Percentiles rank a stretch among this genome's conserved stretches.
Evolutionary conservation across 2,113 vertebrate genomes (phyloP).

Genomic region (Heterocephalus glaber): DNA sequence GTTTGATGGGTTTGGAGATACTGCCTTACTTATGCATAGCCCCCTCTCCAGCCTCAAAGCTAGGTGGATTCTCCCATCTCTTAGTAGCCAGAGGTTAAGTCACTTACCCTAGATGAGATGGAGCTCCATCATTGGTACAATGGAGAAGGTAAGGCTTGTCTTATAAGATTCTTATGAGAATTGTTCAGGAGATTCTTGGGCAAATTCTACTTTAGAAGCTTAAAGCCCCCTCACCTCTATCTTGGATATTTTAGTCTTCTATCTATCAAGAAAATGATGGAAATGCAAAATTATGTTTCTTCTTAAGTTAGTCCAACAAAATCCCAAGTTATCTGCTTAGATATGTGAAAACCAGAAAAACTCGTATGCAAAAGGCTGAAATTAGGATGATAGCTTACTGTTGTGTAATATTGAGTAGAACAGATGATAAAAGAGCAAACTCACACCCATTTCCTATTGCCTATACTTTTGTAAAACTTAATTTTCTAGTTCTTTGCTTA

Average conservation of each 20-base stretch:
- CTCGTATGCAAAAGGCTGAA: background rate
- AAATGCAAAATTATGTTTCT: constrained; percentile 7
- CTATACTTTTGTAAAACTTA: background rate
- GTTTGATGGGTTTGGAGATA: background rate
- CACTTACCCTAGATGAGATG: background rate
- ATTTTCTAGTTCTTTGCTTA: background rate
- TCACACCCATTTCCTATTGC: background rate
- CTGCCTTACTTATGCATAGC: background rate
- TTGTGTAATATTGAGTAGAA: background rate
- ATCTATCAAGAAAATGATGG: constrained; percentile 11
- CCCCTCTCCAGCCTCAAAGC: background rate
- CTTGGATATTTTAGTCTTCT: background rate
- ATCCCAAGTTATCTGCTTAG: constrained; percentile 18
- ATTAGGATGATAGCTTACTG: background rate
- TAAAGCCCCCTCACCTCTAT: background rate
- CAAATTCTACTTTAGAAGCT: constrained; percentile 54
- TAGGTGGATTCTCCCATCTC: background rate
- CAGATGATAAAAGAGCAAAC: background rate
- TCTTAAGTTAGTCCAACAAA: constrained; percentile 8
- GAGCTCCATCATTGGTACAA: background rate
- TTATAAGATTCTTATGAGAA: background rate
- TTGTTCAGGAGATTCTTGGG: background rate
- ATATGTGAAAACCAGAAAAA: constrained; percentile 14
- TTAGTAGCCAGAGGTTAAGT: background rate
- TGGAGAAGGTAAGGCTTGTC: background rate